Conservation (phyloP, 2,888 invertebrate species). For the Ennomos quercinarius region DNA sequence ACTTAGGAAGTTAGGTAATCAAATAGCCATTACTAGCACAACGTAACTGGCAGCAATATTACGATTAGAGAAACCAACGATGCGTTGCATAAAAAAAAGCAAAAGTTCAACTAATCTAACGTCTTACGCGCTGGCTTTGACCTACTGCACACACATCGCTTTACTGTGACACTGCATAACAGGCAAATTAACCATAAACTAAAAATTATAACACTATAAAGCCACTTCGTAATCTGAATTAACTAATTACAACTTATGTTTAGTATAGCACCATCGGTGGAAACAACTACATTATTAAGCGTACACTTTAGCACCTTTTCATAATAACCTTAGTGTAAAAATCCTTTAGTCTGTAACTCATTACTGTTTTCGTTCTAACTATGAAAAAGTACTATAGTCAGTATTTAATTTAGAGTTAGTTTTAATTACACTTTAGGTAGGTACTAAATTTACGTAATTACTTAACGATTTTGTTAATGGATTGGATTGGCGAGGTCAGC, state of each 20-base stretch:
- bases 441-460: conserved; percentile 12
- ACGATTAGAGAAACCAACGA: too few species aligned
- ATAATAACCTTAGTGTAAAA: background rate
- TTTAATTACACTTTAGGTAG: background rate
- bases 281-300: conserved; percentile 1
- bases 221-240: conserved; percentile 26
- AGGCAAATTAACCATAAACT: conserved; percentile 33
- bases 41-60: background rate
- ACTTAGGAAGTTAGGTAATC: conserved; percentile 3
- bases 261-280: conserved; percentile 22
- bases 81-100: too few species aligned
- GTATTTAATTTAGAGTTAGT: background rate
- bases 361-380: background rate
- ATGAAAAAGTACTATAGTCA: background rate
- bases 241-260: conserved; percentile 32
- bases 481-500: conserved; percentile 8
- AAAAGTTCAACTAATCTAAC: too few species aligned
- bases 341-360: too few species aligned
- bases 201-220: conserved; percentile 22
- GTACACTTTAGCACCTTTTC: conserved; percentile 6
- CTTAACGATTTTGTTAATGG: conserved; percentile 5
- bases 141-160: conserved; percentile 7
- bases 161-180: conserved; percentile 20
- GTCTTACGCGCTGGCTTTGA: background rate
- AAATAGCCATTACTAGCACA: background rate